Percentiles rank a stretch among this genome's conserved stretches.
These are phyloP conservation scores for Hoplodrina blanda DNA, from an alignment of 2,888 invertebrate genomes.

Conservation along the genomic window DNA sequence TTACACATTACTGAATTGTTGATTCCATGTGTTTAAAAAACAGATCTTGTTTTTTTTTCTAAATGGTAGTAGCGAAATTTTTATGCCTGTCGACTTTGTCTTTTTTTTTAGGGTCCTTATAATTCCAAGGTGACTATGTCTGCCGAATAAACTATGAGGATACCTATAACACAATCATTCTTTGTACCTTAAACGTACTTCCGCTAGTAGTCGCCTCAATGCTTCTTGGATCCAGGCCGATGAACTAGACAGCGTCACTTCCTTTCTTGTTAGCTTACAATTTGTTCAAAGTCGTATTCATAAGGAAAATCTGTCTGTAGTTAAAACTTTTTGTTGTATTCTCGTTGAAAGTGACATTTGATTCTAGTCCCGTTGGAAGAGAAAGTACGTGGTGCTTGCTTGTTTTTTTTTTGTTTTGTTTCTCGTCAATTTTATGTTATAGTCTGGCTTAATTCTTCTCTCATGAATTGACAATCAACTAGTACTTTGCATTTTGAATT, in stretches of 20 bases:
- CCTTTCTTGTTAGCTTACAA: slow-evolving; percentile 74
- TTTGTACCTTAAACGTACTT: slow-evolving; percentile 73
- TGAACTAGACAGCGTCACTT: slow-evolving; percentile 84
- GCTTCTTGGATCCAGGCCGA: slow-evolving; percentile 82
- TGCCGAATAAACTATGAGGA: slow-evolving; percentile 54
- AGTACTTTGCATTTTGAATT: slow-evolving; percentile 3
- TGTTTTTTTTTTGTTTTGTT: slow-evolving; percentile 34
- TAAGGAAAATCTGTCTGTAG: slow-evolving; percentile 42
- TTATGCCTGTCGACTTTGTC: background rate
- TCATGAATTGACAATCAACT: slow-evolving; percentile 8
- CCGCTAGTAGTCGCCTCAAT: slow-evolving; percentile 77
- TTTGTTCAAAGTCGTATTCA: slow-evolving; percentile 38
- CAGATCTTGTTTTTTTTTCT: slow-evolving; percentile 4
- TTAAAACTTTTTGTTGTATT: slow-evolving; percentile 48
- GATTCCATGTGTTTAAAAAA: slow-evolving; percentile 32
- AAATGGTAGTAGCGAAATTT: background rate
- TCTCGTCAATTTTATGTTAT: slow-evolving; percentile 26
- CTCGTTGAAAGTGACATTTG: slow-evolving; percentile 56
- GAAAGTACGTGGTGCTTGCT: slow-evolving; percentile 54
- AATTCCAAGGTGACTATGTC: slow-evolving; percentile 29
- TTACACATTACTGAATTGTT: slow-evolving; percentile 47
- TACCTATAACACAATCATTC: slow-evolving; percentile 59
- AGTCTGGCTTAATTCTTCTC: slow-evolving; percentile 2
- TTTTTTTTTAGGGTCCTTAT: slow-evolving; percentile 10
- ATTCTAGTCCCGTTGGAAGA: slow-evolving; percentile 51